Evolutionary conservation across 2,113 vertebrate species (phyloP).

Genomic region (Numenius arquata): DNA sequence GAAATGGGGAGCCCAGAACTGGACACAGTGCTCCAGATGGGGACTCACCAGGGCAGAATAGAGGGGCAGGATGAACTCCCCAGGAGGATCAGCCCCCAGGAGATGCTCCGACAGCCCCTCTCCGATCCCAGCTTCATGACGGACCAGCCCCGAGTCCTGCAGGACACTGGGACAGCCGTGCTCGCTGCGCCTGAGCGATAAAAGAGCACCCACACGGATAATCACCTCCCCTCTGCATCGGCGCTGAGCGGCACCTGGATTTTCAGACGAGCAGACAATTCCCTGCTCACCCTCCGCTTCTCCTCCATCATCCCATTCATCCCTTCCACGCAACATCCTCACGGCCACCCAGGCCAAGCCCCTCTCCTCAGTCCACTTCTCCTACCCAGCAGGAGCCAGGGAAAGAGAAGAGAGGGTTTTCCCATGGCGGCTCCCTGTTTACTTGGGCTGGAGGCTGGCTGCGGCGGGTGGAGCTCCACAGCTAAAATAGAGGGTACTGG

Average conservation of each 20-base stretch:
- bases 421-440: background rate
- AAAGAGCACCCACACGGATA: background rate
- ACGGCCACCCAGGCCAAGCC: background rate
- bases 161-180: background rate
- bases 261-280: fast-evolving
- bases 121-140: background rate
- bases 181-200: fast-evolving
- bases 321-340: background rate
- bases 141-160: background rate
- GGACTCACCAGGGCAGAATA: too few species aligned
- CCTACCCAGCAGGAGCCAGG: background rate
- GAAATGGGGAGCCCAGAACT: too few species aligned
- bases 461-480: background rate
- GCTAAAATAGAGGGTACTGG: background rate
- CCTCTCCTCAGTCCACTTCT: background rate
- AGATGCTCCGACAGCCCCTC: background rate
- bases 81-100: background rate
- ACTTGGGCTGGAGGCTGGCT: background rate
- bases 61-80: too few species aligned
- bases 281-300: background rate
- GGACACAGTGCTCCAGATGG: too few species aligned
- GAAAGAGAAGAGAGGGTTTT: background rate
- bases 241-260: background rate
- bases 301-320: background rate
- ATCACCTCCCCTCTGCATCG: background rate